These are phyloP conservation scores for Coelogynopora nodosa DNA, from an alignment of 2,888 invertebrate genomes.

Conservation along the genomic window DNA sequence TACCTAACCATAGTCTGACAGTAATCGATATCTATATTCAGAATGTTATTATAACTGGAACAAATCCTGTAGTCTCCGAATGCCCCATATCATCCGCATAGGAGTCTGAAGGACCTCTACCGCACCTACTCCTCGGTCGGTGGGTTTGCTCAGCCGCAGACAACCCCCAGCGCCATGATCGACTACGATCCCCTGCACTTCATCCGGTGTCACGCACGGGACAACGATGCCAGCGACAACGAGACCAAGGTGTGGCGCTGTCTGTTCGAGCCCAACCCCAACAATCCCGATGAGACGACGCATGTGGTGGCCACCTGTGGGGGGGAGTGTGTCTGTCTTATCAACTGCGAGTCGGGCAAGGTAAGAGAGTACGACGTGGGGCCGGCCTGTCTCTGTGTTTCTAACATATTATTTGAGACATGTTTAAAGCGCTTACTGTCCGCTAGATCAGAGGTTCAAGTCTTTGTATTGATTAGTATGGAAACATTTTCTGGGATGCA, in stretches of 20 bases:
- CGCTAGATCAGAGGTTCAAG: too few species aligned
- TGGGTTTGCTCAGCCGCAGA: neutral
- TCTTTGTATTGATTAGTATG: too few species aligned
- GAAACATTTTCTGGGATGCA: too few species aligned
- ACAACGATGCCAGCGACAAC: conserved; percentile 62
- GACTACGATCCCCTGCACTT: conserved; percentile 59
- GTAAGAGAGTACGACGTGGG: too few species aligned
- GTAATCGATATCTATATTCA: neutral
- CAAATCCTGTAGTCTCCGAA: too few species aligned
- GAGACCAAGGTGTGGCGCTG: conserved; percentile 64
- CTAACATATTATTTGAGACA: too few species aligned
- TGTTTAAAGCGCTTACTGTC: too few species aligned
- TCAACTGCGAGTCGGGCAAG: conserved; percentile 61
- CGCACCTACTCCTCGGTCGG: neutral
- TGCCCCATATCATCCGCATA: too few species aligned
- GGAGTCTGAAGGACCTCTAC: conserved; percentile 22
- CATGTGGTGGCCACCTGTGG: conserved; percentile 64
- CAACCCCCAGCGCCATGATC: conserved; percentile 23
- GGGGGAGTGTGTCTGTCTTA: conserved; percentile 63
- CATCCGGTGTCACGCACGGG: conserved; percentile 61
- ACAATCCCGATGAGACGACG: conserved; percentile 51
- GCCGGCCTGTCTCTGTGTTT: too few species aligned
- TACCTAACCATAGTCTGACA: too few species aligned
- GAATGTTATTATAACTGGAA: neutral
- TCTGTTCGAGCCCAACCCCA: conserved; percentile 62